Percentiles rank a stretch among this genome's conserved stretches.
Evolutionary conservation across 1,140 invertebrate genomes (phyloP).

Genomic region (Elymnias hypermnestra): DNA sequence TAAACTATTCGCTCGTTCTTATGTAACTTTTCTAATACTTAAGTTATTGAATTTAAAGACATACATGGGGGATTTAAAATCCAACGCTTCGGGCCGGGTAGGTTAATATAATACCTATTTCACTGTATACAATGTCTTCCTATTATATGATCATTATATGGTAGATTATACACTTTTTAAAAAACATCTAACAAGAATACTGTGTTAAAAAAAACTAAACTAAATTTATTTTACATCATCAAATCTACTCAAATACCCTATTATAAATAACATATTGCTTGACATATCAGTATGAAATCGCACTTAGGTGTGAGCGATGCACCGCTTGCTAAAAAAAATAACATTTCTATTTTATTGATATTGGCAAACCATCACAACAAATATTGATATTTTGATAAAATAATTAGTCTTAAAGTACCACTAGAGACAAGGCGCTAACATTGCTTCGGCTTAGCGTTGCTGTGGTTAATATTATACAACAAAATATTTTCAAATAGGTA

Average conservation of each 20-base stretch:
- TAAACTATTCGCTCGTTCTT: too few species aligned
- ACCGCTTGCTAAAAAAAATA: slow-evolving; percentile 51
- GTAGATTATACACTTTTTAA: too few species aligned
- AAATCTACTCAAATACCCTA: slow-evolving; percentile 22
- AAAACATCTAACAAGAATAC: too few species aligned
- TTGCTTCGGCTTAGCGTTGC: slow-evolving; percentile 63
- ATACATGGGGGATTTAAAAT: too few species aligned
- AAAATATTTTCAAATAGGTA: slow-evolving; percentile 27
- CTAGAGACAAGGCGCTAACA: slow-evolving; percentile 40
- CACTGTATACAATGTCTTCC: not conserved
- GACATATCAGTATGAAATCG: slow-evolving; percentile 45
- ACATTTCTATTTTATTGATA: slow-evolving; percentile 49
- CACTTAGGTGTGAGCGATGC: slow-evolving; percentile 58
- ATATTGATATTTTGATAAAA: slow-evolving; percentile 46
- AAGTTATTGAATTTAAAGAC: too few species aligned
- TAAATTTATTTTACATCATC: not conserved
- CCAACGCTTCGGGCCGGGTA: too few species aligned
- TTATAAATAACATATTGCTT: slow-evolving; percentile 44
- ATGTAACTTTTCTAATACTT: too few species aligned
- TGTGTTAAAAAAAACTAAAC: too few species aligned
- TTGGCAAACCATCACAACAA: slow-evolving; percentile 72
- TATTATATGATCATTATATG: too few species aligned
- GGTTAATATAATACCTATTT: too few species aligned
- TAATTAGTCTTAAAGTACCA: slow-evolving; percentile 35
- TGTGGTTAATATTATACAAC: slow-evolving; percentile 34